Evolutionary conservation across 2,888 invertebrate genomes (phyloP).

Genomic region (Mythimna lalbum): DNA sequence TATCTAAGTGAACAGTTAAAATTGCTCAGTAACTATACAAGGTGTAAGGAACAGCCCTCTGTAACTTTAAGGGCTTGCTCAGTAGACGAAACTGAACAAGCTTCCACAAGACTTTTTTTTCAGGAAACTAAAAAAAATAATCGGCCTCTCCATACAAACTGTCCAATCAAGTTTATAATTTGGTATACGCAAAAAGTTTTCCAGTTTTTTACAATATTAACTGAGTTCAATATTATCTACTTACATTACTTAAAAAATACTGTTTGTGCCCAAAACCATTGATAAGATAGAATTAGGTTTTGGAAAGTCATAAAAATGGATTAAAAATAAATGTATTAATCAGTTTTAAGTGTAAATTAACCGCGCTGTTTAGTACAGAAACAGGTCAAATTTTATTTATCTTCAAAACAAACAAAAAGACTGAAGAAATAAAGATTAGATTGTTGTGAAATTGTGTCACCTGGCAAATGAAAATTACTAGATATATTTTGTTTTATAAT

Average conservation of each 20-base stretch:
- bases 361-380: not conserved
- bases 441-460: conserved; percentile 33
- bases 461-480: not conserved
- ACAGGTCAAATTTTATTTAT: conserved; percentile 40
- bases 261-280: not conserved
- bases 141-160: too few relatives aligned
- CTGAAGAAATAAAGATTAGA: conserved; percentile 26
- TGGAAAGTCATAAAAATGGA: conserved; percentile 4
- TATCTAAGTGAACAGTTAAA: not conserved
- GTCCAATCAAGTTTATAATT: too few relatives aligned
- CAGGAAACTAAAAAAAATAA: too few relatives aligned
- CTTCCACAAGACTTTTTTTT: too few relatives aligned
- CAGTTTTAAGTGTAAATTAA: conserved; percentile 3
- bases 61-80: too few relatives aligned
- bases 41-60: too few relatives aligned
- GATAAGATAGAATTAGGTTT: conserved; percentile 25
- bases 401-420: conserved; percentile 14
- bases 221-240: not conserved
- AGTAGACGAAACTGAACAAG: too few relatives aligned
- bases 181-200: not conserved
- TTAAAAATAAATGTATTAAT: not conserved
- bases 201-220: not conserved
- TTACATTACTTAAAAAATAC: not conserved
- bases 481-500: too few relatives aligned
- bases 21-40: not conserved